A percentile compares a stretch with the other conserved stretches of the same genome.
These are phyloP conservation scores for Papilio dardanus DNA, from an alignment of 1,140 invertebrate genomes.

Conservation along the genomic window DNA sequence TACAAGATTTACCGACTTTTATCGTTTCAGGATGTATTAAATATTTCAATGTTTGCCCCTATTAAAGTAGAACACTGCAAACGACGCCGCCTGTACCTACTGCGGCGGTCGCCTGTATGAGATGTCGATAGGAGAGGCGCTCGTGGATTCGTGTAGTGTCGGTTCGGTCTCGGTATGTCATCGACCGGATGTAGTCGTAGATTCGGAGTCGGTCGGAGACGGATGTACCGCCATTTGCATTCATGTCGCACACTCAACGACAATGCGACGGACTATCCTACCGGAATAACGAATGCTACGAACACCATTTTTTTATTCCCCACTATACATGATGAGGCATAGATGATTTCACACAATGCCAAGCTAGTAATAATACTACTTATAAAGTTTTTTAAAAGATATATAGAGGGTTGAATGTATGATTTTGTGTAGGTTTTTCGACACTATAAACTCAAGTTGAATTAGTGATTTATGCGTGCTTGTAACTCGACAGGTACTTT, in stretches of 20 bases:
- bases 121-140: constrained; percentile 47
- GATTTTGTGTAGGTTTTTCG: no score
- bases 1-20: no score
- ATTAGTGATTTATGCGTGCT: background rate
- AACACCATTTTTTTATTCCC: constrained; percentile 42
- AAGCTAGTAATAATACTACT: no score
- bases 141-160: constrained; percentile 7
- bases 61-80: background rate
- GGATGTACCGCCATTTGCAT: constrained; percentile 77
- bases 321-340: constrained; percentile 17
- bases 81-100: constrained; percentile 19
- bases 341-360: constrained; percentile 26
- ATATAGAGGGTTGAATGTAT: no score
- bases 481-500: constrained; percentile 10
- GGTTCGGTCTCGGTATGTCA: constrained; percentile 44
- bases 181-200: constrained; percentile 72
- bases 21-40: background rate
- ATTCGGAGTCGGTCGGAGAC: constrained; percentile 73
- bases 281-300: constrained; percentile 55
- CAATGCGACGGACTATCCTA: constrained; percentile 61
- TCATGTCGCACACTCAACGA: constrained; percentile 58
- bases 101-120: constrained; percentile 39
- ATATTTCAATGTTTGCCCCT: background rate
- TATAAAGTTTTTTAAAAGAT: no score
- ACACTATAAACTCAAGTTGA: background rate